Evolutionary conservation across 2,113 vertebrate species (phyloP).

Genomic region (Perca flavescens): DNA sequence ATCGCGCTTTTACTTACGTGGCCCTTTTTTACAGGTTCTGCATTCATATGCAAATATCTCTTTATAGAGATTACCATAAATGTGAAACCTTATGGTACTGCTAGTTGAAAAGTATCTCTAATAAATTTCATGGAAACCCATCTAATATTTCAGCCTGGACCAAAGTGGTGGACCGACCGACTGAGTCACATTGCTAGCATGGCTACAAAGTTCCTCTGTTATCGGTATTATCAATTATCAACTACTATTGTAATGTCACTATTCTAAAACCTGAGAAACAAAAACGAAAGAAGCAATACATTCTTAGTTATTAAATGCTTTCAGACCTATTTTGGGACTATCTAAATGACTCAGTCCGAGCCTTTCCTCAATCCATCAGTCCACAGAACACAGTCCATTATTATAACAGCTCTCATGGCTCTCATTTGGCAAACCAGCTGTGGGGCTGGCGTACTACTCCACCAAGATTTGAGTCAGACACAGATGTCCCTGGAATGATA

Average conservation of each 20-base stretch:
- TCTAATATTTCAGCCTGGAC: neutral
- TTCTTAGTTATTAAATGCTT: neutral
- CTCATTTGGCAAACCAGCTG: constrained; percentile 60
- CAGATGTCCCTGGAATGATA: constrained; percentile 46
- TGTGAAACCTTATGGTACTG: too few species aligned
- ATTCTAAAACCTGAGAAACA: neutral
- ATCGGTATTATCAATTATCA: neutral
- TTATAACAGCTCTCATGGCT: constrained; percentile 1
- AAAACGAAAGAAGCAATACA: neutral
- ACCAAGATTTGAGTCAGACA: constrained; percentile 26
- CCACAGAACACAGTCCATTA: neutral
- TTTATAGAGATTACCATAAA: too few species aligned
- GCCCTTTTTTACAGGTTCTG: too few species aligned
- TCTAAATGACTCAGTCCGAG: constrained; percentile 21
- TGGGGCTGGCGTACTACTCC: constrained; percentile 20
- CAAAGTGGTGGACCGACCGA: neutral
- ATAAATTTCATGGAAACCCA: neutral
- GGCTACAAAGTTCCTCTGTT: neutral
- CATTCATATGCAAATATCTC: too few species aligned
- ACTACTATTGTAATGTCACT: neutral
- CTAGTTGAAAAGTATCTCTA: too few species aligned
- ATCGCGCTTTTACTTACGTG: too few species aligned
- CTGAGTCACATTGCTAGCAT: neutral
- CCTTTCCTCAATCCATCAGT: constrained; percentile 48
- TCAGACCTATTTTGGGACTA: constrained; percentile 3